Base-by-base conservation (phyloP, 2,888 invertebrate genomes). In the Chromoteleia sp. region DNA sequence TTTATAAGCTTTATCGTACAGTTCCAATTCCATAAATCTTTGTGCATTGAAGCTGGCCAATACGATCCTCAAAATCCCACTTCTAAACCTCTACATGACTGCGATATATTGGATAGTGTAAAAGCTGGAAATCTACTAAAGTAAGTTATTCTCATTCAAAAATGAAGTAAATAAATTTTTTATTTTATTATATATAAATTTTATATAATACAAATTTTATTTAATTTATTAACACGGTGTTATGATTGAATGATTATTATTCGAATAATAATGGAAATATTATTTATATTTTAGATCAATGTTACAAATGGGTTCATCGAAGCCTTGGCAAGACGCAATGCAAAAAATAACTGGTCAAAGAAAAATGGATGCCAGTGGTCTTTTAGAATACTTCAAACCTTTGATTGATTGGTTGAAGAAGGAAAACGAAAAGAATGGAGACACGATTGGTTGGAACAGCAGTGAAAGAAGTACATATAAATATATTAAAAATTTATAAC, bases 251-350 rank as follows among this genome's bases (percentile, higher is more conserved):
- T n/a, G n/a, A n/a, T n/a, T n/a, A n/a, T n/a, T n/a, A n/a, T n/a
- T n/a, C n/a, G n/a, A 19, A 43, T 45, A 12, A n/a, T 21, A 45
- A 43, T 45, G 41, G 48, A n/a, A 0, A 8, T 30, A 10, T 45
- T 8, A 33, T 59, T 10, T 8, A 12, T 15, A 6, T 48, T 59
- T 39, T 92, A 89, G 94, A 91, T 84, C 92, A 36, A 92, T 93
- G 93, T 89, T 94, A 30, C 93, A 94, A 82, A 92, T 96, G 93
- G 96, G 96, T 3, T 94, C 95, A 0, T 96, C 96, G 0, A 94
- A 93, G 85, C 95, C 96, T 0, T 97, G 97, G 96, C 95, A 95
- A 10, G 96, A 97, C 85, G 97, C 96, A 70, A 94, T 98, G 94
- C 94, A 96, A 89, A 94, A 93, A 8, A 93, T 97, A 30, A 97